A percentile compares a stretch with the other conserved stretches of the same genome.
phyloP scores from a whole-genome alignment of 2,113 vertebrate genomes.

The Pygoscelis adeliae region DNA sequence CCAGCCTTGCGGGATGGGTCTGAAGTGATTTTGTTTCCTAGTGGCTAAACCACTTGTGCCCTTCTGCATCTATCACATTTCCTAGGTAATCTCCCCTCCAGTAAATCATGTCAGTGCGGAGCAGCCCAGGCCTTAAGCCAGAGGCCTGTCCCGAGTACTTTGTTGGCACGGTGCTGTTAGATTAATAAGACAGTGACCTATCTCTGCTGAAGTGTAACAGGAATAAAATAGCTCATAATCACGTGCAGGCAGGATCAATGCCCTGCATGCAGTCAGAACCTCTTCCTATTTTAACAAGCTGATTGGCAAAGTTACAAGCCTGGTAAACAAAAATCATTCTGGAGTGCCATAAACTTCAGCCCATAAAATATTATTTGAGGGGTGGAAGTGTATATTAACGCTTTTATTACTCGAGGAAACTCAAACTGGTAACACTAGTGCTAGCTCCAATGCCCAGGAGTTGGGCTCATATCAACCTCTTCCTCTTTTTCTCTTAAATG shows the following conservation, averaged over 20 bases:
- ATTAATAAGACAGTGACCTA: conserved; percentile 70
- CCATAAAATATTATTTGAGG: conserved; percentile 50
- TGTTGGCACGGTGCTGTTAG: conserved; percentile 43
- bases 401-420: conserved; percentile 34
- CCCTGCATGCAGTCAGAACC: conserved; percentile 53
- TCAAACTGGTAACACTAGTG: conserved; percentile 2
- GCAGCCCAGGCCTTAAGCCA: conserved; percentile 37
- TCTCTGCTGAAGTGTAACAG: conserved; percentile 59
- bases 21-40: not conserved
- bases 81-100: conserved; percentile 2
- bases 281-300: conserved; percentile 71
- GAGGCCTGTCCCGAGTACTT: conserved; percentile 16
- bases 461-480: conserved; percentile 1
- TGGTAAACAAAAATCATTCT: conserved; percentile 59
- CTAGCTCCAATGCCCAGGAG: not conserved
- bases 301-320: conserved; percentile 69
- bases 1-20: not conserved
- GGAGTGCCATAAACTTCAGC: conserved; percentile 47
- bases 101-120: conserved; percentile 44
- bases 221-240: conserved; percentile 72
- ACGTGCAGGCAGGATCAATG: conserved; percentile 65
- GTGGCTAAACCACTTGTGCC: not conserved
- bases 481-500: not conserved
- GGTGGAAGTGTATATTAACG: conserved; percentile 28
- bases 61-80: conserved; percentile 29